Conservation (phyloP, 2,113 vertebrate genomes). For the Gymnobelideus leadbeateri region DNA sequence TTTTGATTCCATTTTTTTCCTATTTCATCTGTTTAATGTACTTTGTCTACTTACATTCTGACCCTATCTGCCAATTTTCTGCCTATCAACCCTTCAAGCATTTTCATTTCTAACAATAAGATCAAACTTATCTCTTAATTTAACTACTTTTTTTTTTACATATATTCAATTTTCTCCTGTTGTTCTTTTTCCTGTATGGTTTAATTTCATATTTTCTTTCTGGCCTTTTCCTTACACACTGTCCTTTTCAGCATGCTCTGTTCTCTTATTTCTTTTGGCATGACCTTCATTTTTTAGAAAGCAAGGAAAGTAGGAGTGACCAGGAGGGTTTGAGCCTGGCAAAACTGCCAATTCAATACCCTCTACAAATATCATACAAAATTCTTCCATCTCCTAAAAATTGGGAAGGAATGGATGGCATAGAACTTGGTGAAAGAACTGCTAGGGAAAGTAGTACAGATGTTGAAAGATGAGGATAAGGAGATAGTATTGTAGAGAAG, state of each 20-base stretch:
- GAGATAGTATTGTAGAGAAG: not conserved
- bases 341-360: not conserved
- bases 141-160: not conserved
- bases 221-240: not conserved
- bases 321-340: not conserved
- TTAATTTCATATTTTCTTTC: conserved; percentile 12
- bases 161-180: not conserved
- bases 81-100: not conserved
- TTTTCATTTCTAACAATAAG: conserved; percentile 29
- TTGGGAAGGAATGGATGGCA: not conserved
- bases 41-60: not conserved
- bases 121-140: not conserved
- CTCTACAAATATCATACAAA: not conserved
- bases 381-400: not conserved
- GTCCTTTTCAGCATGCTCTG: not conserved
- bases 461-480: not conserved
- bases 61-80: not conserved
- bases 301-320: not conserved
- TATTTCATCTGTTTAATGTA: not conserved
- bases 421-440: not conserved
- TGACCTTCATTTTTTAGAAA: conserved; percentile 19
- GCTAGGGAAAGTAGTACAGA: not conserved
- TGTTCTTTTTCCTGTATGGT: not conserved
- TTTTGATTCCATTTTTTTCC: not conserved
- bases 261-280: conserved; percentile 9